Evolutionary conservation across 2,113 vertebrate species (phyloP).

Genomic region (Neodon shergylaensis): DNA sequence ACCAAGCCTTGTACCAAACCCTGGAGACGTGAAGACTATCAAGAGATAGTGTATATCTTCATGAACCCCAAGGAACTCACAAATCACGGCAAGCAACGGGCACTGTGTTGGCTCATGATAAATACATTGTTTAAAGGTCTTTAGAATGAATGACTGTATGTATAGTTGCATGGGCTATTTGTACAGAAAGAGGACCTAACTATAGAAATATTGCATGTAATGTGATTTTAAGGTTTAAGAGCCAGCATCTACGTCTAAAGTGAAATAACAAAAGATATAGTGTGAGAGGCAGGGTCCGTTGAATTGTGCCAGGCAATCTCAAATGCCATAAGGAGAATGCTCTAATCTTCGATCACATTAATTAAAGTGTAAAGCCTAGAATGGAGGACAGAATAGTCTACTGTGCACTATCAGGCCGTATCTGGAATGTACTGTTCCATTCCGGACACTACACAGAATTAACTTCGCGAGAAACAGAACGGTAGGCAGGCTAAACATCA

Average conservation of each 20-base stretch:
- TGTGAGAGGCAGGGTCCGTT: not conserved
- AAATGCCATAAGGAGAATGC: not conserved
- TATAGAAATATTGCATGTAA: not conserved
- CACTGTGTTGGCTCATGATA: not conserved
- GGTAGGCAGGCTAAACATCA: not conserved
- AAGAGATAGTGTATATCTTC: not conserved
- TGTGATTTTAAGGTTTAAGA: not conserved
- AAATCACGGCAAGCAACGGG: not conserved
- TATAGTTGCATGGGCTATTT: not conserved
- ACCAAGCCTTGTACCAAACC: not conserved
- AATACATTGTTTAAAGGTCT: constrained; percentile 35
- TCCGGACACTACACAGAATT: not conserved
- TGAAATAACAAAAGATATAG: not conserved
- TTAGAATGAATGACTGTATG: not conserved
- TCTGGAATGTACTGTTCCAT: constrained; percentile 20
- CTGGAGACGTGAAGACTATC: not conserved
- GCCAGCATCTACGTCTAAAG: not conserved
- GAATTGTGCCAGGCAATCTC: not conserved
- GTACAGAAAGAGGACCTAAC: not conserved
- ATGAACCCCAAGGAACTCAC: not conserved
- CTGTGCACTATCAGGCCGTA: not conserved
- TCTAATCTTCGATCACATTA: not conserved
- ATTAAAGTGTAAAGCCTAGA: not conserved
- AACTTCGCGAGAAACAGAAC: constrained; percentile 25
- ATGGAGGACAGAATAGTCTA: not conserved